These are phyloP conservation scores for Fissipunctia ypsillon DNA, from an alignment of 2,888 invertebrate species.

Conservation along the genomic window DNA sequence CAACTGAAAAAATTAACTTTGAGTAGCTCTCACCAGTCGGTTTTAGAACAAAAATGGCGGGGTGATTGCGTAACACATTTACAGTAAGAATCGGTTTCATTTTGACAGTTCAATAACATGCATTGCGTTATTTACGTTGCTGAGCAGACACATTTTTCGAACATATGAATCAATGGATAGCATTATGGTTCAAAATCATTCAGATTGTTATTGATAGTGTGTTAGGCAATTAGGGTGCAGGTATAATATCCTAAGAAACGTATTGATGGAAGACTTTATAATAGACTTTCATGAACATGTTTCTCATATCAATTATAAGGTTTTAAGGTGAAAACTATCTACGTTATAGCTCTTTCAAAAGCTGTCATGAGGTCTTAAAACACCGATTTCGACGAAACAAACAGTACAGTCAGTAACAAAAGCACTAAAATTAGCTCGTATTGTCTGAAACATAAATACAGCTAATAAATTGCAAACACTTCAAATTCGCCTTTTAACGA, in stretches of 20 bases:
- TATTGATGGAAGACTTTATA: background rate
- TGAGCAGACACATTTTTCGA: too few species aligned
- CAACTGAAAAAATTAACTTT: background rate
- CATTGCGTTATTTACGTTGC: too few species aligned
- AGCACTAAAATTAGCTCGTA: slow-evolving; percentile 15
- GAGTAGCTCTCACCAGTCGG: too few species aligned
- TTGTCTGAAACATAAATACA: slow-evolving; percentile 24
- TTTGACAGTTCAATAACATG: too few species aligned
- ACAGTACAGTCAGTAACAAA: slow-evolving; percentile 10
- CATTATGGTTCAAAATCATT: too few species aligned
- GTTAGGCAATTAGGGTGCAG: too few species aligned
- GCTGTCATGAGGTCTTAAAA: slow-evolving; percentile 1
- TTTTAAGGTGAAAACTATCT: background rate
- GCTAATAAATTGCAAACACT: slow-evolving; percentile 43
- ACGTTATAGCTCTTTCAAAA: background rate
- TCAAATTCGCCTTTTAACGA: slow-evolving; percentile 42
- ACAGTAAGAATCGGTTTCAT: too few species aligned
- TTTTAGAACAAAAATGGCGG: background rate
- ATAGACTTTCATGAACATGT: background rate
- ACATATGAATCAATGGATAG: too few species aligned
- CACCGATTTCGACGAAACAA: background rate
- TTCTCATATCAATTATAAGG: background rate
- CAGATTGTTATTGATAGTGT: too few species aligned
- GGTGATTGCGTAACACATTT: too few species aligned
- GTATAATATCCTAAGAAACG: background rate